These are phyloP conservation scores for Cephus pulcher DNA, from an alignment of 2,888 invertebrate genomes.

Conservation along the genomic window DNA sequence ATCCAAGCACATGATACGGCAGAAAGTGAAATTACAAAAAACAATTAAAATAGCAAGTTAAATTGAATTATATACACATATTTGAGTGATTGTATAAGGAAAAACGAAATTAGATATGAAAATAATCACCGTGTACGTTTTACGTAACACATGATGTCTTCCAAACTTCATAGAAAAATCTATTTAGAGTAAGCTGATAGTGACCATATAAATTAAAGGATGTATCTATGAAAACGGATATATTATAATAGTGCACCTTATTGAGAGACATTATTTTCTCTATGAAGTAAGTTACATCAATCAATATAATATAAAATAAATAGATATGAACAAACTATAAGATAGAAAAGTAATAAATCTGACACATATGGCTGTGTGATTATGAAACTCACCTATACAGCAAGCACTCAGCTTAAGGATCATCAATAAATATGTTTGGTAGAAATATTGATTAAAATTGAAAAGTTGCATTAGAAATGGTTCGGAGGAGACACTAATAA, in stretches of 20 bases:
- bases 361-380: not conserved
- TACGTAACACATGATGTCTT: not conserved
- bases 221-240: not conserved
- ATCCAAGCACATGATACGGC: not conserved
- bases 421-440: constrained; percentile 66
- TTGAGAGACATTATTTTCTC: not conserved
- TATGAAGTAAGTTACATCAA: not conserved
- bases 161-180: constrained; percentile 29
- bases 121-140: not conserved
- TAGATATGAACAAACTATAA: not conserved
- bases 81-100: not conserved
- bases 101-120: not conserved
- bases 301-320: not conserved
- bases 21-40: no score
- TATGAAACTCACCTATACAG: constrained; percentile 71
- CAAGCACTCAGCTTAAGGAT: constrained; percentile 75
- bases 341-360: not conserved
- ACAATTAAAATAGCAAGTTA: constrained; percentile 24
- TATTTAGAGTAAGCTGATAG: not conserved
- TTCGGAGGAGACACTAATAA: constrained; percentile 32
- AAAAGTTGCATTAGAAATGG: constrained; percentile 36
- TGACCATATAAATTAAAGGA: not conserved
- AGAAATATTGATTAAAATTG: constrained; percentile 18
- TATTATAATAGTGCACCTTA: not conserved
- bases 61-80: constrained; percentile 1